A percentile compares a stretch with the other conserved stretches of the same genome.
These are phyloP conservation scores for Mellilla xanthometata DNA, from an alignment of 2,888 invertebrate genomes.

Conservation along the genomic window DNA sequence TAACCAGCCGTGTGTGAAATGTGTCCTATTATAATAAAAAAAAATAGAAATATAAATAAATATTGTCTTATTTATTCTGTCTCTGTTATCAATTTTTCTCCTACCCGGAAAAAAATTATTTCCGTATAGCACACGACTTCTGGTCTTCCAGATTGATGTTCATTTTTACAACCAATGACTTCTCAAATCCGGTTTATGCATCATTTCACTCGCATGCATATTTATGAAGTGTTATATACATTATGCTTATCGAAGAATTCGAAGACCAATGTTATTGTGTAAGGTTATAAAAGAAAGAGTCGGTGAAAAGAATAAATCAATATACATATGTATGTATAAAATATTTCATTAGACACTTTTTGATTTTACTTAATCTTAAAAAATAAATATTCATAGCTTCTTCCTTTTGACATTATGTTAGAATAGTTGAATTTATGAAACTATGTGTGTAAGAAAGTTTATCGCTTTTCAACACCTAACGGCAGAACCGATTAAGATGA, in stretches of 20 bases:
- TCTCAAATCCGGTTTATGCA: constrained; percentile 22
- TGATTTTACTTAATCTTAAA: too few relatives aligned
- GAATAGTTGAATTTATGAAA: too few relatives aligned
- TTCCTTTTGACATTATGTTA: too few relatives aligned
- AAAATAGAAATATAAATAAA: too few relatives aligned
- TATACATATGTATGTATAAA: neutral
- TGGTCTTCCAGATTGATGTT: constrained; percentile 7
- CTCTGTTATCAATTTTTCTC: neutral
- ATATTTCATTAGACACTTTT: too few relatives aligned
- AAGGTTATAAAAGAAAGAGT: constrained; percentile 17
- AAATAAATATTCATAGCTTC: too few relatives aligned
- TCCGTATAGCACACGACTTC: neutral
- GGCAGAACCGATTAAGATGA: too few relatives aligned
- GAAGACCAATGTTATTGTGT: constrained; percentile 8
- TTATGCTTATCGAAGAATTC: constrained; percentile 22
- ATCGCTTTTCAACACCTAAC: too few relatives aligned
- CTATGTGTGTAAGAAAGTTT: too few relatives aligned
- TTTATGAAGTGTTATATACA: constrained; percentile 21
- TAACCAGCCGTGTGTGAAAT: too few relatives aligned
- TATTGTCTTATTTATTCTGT: too few relatives aligned
- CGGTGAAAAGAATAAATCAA: constrained; percentile 6
- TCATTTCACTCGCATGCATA: constrained; percentile 23
- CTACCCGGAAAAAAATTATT: neutral
- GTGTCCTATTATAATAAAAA: too few relatives aligned
- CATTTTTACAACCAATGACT: constrained; percentile 7